Evolutionary conservation across 2,113 vertebrate species (phyloP), one percentile per base, ranked within the genome.

Genomic region (Trinectes maculatus): DNA sequence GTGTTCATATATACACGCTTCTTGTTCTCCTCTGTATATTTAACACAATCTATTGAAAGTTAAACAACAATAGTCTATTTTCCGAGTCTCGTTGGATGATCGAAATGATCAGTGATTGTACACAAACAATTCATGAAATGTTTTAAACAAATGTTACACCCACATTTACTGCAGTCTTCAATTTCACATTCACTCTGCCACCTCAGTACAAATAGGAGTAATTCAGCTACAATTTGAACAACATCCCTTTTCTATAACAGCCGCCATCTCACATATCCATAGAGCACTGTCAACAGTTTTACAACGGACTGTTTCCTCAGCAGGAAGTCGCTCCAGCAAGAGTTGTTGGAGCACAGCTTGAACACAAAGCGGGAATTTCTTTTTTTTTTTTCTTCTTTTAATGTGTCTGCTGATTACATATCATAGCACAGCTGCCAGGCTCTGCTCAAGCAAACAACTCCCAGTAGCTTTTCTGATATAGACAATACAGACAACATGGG

Each of bases 261-360:
- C n/a, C n/a, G n/a, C n/a, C n/a, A n/a, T 18, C 19, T 58, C 31
- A 19, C n/a, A 43, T 19, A 59, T 52, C 46, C 28, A 26, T 19
- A 25, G 6, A 29, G 15, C 43, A 59, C 15, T 40, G 65, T 46
- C 40, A 56, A 42, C 54, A 42, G 8, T 61, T 63, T 40, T n/a
- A 9, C 19, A 26, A 22, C 16, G 24, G 42, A 48, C 24, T 36
- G 9, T 52, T 31, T 29, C 24, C 40, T 59, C 16, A 39, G 39
- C 42, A 28, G n/a, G 22, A 34, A 61, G 55, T 24, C 8, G 9
- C 46, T 48, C 11, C 5, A 33, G 40, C 12, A 28, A 44, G 4
- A 46, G 8, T 15, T 29, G 8, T 19, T 39, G 15, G 24, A 57
- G 54, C 22, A 53, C 22, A 54, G 42, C 26, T 28, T 62, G 49